Evolutionary conservation across 2,113 vertebrate species (phyloP).

Genomic region (Columba livia): DNA sequence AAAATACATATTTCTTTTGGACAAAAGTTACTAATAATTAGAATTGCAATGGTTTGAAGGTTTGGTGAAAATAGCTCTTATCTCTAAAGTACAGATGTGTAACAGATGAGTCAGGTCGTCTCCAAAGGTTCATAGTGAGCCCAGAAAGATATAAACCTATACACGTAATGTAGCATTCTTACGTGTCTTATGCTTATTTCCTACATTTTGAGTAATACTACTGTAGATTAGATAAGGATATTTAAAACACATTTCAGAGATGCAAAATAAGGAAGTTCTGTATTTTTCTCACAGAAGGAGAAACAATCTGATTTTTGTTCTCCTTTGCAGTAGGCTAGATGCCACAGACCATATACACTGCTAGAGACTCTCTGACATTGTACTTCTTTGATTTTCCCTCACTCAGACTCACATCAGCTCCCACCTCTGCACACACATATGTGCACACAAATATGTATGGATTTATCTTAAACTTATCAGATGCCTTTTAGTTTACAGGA

Average conservation of each 20-base stretch:
- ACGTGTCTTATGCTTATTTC: not conserved
- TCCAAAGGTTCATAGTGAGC: not conserved
- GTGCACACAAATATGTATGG: not conserved
- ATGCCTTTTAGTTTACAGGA: not conserved
- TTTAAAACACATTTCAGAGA: not conserved
- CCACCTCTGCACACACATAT: not conserved
- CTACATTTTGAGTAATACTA: not conserved
- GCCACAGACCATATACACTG: not conserved
- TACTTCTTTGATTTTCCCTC: conserved; percentile 21
- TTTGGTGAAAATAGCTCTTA: not conserved
- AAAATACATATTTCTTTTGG: not conserved
- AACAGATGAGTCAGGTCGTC: not conserved
- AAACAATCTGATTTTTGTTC: not conserved
- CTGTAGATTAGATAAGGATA: not conserved
- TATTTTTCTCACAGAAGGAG: not conserved
- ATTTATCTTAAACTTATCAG: conserved; percentile 36
- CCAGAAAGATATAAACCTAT: not conserved
- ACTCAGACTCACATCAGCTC: not conserved
- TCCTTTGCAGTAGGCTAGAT: not conserved
- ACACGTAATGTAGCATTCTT: not conserved
- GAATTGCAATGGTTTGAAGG: not conserved
- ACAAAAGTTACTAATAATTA: not conserved
- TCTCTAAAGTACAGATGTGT: not conserved
- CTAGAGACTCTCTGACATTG: not conserved
- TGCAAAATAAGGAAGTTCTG: not conserved